Evolutionary conservation across 1,140 invertebrate genomes (phyloP).

Genomic region (Cecropterus lyciades): DNA sequence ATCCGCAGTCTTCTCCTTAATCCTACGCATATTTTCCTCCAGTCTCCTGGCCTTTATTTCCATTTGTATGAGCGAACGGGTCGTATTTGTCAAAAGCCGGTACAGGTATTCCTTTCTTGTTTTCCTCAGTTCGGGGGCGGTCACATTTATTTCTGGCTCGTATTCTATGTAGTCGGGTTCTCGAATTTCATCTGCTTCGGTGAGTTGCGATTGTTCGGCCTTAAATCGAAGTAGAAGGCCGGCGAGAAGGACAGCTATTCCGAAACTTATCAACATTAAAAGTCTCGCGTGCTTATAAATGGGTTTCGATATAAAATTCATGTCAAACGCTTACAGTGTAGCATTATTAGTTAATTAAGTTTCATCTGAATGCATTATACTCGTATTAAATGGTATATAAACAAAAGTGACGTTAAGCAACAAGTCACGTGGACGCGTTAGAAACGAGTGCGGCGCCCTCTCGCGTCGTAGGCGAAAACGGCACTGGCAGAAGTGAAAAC

Average conservation of each 20-base stretch:
- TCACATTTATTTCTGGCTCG: slow-evolving; percentile 70
- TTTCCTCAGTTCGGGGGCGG: slow-evolving; percentile 60
- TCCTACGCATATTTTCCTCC: slow-evolving; percentile 84
- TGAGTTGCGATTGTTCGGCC: slow-evolving; percentile 53
- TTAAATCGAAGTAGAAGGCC: slow-evolving; percentile 60
- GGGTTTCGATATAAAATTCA: slow-evolving; percentile 73
- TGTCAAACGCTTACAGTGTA: slow-evolving; percentile 52
- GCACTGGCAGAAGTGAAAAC: slow-evolving; percentile 74
- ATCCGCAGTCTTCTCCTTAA: slow-evolving; percentile 83
- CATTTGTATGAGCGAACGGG: slow-evolving; percentile 83
- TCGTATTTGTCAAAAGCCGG: slow-evolving; percentile 81
- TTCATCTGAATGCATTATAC: slow-evolving; percentile 47
- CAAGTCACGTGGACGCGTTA: slow-evolving; percentile 65
- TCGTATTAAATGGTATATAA: slow-evolving; percentile 10
- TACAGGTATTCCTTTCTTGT: slow-evolving; percentile 78
- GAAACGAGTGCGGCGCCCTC: slow-evolving; percentile 68
- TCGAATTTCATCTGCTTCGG: slow-evolving; percentile 51
- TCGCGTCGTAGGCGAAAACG: slow-evolving; percentile 72
- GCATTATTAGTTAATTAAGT: slow-evolving; percentile 49
- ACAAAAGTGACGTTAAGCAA: slow-evolving; percentile 50
- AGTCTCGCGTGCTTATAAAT: slow-evolving; percentile 71
- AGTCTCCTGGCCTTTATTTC: slow-evolving; percentile 83
- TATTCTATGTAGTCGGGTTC: slow-evolving; percentile 55
- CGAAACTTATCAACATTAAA: slow-evolving; percentile 66
- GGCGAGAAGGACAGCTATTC: slow-evolving; percentile 54